Evolutionary conservation across 2,113 vertebrate genomes (phyloP).

Genomic region (Myxocyprinus asiaticus): DNA sequence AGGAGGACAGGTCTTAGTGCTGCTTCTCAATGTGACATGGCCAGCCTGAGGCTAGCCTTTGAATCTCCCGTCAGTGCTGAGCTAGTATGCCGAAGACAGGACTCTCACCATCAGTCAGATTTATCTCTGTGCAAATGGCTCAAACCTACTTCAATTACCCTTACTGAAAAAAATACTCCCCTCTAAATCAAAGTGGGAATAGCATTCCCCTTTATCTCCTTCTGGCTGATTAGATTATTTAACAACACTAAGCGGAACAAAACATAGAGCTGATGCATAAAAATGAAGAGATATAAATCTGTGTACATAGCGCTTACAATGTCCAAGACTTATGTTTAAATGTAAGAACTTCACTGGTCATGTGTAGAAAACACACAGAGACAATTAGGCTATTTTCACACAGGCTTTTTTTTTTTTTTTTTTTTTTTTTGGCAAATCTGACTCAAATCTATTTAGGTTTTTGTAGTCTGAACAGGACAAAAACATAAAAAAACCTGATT

Average conservation of each 20-base stretch:
- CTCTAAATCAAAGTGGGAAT: slow-evolving; percentile 61
- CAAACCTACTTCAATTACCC: slow-evolving; percentile 58
- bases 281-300: slow-evolving; percentile 35
- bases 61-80: slow-evolving; percentile 71
- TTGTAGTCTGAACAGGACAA: too few relatives aligned
- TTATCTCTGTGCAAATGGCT: slow-evolving; percentile 63
- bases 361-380: not conserved
- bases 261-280: slow-evolving; percentile 26
- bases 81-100: slow-evolving; percentile 57
- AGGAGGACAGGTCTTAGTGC: slow-evolving; percentile 43
- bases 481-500: too few relatives aligned
- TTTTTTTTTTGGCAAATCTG: too few relatives aligned
- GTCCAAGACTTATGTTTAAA: not conserved
- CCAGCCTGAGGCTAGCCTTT: slow-evolving; percentile 58
- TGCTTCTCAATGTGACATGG: slow-evolving; percentile 60
- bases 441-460: too few relatives aligned
- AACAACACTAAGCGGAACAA: slow-evolving; percentile 41
- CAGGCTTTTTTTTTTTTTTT: too few relatives aligned
- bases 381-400: not conserved
- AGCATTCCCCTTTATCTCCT: slow-evolving; percentile 31
- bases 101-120: slow-evolving; percentile 64
- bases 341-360: not conserved
- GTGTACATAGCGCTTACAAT: not conserved
- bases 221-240: slow-evolving; percentile 51
- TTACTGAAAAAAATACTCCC: slow-evolving; percentile 62